Conservation (phyloP, 2,797 vertebrate species). For the Smutsia gigantea region DNA sequence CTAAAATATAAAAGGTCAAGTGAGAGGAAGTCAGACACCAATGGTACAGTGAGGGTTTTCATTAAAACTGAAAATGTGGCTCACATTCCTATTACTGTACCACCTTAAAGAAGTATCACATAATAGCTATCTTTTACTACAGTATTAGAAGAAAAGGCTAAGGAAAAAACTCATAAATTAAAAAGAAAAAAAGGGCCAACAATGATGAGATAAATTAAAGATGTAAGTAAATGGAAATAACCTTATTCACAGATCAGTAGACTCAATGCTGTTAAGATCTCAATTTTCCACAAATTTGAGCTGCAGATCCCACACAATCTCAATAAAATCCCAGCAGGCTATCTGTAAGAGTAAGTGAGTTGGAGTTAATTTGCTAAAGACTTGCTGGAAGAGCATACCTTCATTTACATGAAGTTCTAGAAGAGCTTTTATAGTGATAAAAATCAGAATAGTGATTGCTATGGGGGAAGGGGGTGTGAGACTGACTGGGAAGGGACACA, state of each 20-base stretch:
- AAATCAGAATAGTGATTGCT: neutral
- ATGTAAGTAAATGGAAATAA: neutral
- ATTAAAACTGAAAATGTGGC: conserved; percentile 33
- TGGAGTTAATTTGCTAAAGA: neutral
- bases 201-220: neutral
- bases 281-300: conserved; percentile 43
- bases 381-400: conserved; percentile 5
- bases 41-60: neutral
- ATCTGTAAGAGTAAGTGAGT: neutral
- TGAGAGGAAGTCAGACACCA: conserved; percentile 60
- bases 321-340: conserved; percentile 15
- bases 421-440: neutral
- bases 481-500: neutral
- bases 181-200: conserved; percentile 17
- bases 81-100: neutral
- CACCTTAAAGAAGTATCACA: neutral
- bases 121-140: neutral
- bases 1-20: conserved; percentile 68
- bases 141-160: neutral
- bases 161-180: neutral
- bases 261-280: neutral
- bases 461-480: neutral
- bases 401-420: neutral
- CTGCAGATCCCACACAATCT: neutral
- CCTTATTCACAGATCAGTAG: neutral